Base-by-base conservation (phyloP, 2,888 invertebrate genomes). In the Dendrolimus houi region DNA sequence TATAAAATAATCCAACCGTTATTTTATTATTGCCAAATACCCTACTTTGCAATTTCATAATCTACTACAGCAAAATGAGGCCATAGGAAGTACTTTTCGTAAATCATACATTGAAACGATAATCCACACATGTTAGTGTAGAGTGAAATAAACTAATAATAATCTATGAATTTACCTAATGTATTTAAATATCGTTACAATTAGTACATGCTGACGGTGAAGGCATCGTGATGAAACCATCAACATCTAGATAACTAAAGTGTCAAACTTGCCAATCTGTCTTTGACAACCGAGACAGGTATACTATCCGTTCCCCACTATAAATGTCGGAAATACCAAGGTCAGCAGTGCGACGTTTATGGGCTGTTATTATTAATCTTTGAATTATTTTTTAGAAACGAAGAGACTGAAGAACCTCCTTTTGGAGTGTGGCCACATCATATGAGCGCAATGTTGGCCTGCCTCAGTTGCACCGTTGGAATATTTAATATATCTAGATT, bases 401-500 rank as follows among this genome's bases (percentile, higher is more conserved):
- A 87, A 68, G 88, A 89, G 78, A 80, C 79, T 75, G 88, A 85
- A 62, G 83, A 82, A 62, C 85, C 85, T 60, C 84, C 87, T 62
- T 85, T 85, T 73, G 87, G 86, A 62, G 82, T 84, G 55, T 90
- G 90, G 90, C 90, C 89, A 52, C 89, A 90, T 65, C 77, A 81
- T 72, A 92, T 95, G 72, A 96, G 96, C 77, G 94, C 96, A 52
- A 94, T 95, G 78, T 86, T 97, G 68, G 96, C 97, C 40, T 94
- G 95, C 72, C 92, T 97, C 54, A 95, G 96, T 62, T 97, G 97
- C 81, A 97, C 97, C 2, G 86, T 97, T 65, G 97, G 97, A 56
- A 92, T 97, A 58, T 97, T 96, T 85, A 97, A 97, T 85, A 94
- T 97, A 70, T 96, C 96, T 70, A 93, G 97, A 71, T 97, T 97